Conservation (phyloP, 2,888 invertebrate species). For the Operophtera brumata region DNA sequence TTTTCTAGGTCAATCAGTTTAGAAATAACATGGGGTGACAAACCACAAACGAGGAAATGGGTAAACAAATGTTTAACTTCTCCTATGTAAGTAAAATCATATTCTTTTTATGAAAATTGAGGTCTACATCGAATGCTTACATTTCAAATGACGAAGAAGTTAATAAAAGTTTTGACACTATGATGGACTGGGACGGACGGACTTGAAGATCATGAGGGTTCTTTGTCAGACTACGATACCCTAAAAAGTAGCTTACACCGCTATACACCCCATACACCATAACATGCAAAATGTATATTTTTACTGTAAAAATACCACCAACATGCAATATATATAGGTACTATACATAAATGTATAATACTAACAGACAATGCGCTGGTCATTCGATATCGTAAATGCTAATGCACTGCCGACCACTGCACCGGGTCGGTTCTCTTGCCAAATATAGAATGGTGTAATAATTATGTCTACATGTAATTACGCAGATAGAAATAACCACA, state of each 20-base stretch:
- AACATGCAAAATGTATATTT: neutral
- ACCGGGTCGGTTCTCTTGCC: conserved; percentile 15
- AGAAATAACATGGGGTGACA: neutral
- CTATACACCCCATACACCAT: neutral
- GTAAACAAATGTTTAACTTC: neutral
- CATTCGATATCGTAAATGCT: conserved; percentile 17
- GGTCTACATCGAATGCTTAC: too few relatives aligned
- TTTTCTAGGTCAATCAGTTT: neutral
- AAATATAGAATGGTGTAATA: conserved; percentile 7
- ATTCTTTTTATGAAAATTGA: too few relatives aligned
- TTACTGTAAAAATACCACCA: neutral
- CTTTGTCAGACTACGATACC: too few relatives aligned
- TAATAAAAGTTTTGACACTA: too few relatives aligned
- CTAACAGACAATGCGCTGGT: conserved; percentile 5
- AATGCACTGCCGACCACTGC: conserved; percentile 5
- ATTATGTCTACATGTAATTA: neutral
- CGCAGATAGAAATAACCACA: too few relatives aligned
- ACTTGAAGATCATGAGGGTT: too few relatives aligned
- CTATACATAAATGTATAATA: neutral
- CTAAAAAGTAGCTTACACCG: too few relatives aligned
- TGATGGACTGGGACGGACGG: too few relatives aligned
- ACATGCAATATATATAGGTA: neutral
- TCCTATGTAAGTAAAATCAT: too few relatives aligned
- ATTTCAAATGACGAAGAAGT: too few relatives aligned
- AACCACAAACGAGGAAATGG: neutral